Evolutionary conservation across 1,140 invertebrate species (phyloP), one percentile per base, ranked within the genome.

Genomic region (Lordiphosa mommai): DNA sequence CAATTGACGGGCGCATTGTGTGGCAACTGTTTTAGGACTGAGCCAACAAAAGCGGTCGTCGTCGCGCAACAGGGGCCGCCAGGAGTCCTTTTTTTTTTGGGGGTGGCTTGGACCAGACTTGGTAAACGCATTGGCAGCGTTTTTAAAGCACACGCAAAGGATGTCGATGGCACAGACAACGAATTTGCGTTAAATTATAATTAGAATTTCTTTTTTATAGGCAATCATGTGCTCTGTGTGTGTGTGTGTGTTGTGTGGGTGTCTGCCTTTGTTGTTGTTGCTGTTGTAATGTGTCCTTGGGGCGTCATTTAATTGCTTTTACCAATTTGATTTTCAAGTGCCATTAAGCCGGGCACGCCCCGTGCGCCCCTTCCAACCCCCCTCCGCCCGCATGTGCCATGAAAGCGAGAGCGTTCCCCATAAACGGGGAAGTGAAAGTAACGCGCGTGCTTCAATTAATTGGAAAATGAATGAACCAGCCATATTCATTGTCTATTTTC

Each of bases 301-400:
- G 86, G 85, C 85, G 79, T 87, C 85, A 84, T 87, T 87, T 87
- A 87, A 87, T 87, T 87, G 85, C 85, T 87, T 87, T 86, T 86
- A 87, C 86, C 85, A 87, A 82, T 87, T 87, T 87, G 86, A 85
- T 87, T 87, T 87, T 87, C 80, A 87, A 87, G 76, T 87, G 79
- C 85, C 79, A 87, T 87, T 87, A 87, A 86, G 85, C 79, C 72
- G 38, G 64, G 55, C 74, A 61, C 73, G 69, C 70, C 63, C 58
- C 60, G 17, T 13, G 14, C 72, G 9, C 34, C 17, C 27, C 0
- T 7, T 5, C n/a, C 6, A 14, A 23, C 12, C 13, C 23, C 27
- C 27, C 8, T 6, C n/a, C 52, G 48, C 70, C 67, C 70, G 71
- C 71, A 67, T 73, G 49, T 67, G 50, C 38, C 57, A 34, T 38